These are phyloP conservation scores for Dendrophyllia cribrosa DNA, from an alignment of 64 coral and sea anemone genomes.

Conservation along the genomic window DNA sequence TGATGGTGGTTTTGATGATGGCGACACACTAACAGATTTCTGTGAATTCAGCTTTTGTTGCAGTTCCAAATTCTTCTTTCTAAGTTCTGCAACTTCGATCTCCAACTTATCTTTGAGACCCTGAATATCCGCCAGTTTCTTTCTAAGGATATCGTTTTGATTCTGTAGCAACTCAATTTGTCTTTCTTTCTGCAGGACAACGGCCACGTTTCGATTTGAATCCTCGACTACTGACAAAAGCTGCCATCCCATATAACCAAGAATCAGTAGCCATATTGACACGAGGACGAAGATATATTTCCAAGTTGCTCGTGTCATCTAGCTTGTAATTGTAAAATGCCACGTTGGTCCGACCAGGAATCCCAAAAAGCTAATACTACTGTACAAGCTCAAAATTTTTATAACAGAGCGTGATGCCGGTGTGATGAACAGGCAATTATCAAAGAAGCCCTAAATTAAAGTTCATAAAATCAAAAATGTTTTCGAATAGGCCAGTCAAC, in stretches of 20 bases:
- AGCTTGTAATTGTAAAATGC: neutral
- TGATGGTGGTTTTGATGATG: neutral
- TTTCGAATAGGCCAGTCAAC: too few species aligned
- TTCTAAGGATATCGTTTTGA: constrained; percentile 65
- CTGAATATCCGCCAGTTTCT: constrained; percentile 73
- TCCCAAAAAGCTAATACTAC: neutral
- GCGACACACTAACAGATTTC: neutral
- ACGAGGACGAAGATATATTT: constrained; percentile 76
- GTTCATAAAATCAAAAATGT: too few species aligned
- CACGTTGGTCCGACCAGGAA: neutral
- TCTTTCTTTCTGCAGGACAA: constrained; percentile 67
- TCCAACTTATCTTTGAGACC: constrained; percentile 64
- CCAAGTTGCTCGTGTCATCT: constrained; percentile 86
- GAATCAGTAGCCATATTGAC: constrained; percentile 74
- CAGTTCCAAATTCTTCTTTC: constrained; percentile 35
- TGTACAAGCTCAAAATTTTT: too few species aligned
- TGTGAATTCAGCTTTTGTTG: neutral
- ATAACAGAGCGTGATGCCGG: too few species aligned
- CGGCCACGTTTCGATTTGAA: constrained; percentile 54
- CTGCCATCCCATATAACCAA: constrained; percentile 87
- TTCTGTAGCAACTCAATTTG: constrained; percentile 65
- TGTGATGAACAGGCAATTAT: too few species aligned
- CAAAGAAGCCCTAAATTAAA: too few species aligned
- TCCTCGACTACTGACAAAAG: constrained; percentile 77
- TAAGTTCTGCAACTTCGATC: constrained; percentile 23